phyloP scores from a whole-genome alignment of 1,140 invertebrate genomes.

The Aphelenchoides besseyi region DNA sequence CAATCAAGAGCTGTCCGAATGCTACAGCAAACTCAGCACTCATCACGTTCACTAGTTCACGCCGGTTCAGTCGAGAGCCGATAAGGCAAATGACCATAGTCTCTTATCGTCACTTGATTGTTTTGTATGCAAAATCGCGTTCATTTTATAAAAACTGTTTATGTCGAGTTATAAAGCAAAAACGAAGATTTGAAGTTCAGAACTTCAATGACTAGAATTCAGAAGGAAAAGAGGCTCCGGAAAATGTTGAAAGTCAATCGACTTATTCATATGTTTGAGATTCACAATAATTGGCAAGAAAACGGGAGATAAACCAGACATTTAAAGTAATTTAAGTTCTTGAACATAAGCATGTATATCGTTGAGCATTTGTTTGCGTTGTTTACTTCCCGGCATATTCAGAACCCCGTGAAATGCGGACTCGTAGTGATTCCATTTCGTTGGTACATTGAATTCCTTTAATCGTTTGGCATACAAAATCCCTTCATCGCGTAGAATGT shows the following conservation, averaged over 20 bases:
- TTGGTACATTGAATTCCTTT: slow-evolving; percentile 26
- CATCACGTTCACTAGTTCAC: too few species aligned
- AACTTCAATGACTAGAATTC: background rate
- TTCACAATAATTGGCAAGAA: background rate
- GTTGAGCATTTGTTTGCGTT: slow-evolving; percentile 37
- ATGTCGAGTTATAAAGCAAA: background rate
- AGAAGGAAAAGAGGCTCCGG: background rate
- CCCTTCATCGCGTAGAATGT: slow-evolving; percentile 51
- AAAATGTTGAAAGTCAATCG: background rate
- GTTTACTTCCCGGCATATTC: slow-evolving; percentile 41
- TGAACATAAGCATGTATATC: slow-evolving; percentile 40
- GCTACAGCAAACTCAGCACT: too few species aligned
- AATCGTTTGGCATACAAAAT: slow-evolving; percentile 38
- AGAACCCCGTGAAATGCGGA: slow-evolving; percentile 46
- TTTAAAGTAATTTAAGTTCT: background rate
- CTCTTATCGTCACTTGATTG: background rate
- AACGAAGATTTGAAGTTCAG: background rate
- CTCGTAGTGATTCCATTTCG: slow-evolving; percentile 44
- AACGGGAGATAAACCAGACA: background rate
- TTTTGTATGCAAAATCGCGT: background rate
- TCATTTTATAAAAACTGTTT: background rate
- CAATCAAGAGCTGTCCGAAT: too few species aligned
- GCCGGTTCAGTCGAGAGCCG: too few species aligned
- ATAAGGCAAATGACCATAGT: too few species aligned
- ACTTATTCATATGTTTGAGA: too few species aligned